A percentile compares a stretch with the other conserved stretches of the same genome.
Conservation (phyloP, 2,113 vertebrate species). For the Aepyceros melampus region DNA sequence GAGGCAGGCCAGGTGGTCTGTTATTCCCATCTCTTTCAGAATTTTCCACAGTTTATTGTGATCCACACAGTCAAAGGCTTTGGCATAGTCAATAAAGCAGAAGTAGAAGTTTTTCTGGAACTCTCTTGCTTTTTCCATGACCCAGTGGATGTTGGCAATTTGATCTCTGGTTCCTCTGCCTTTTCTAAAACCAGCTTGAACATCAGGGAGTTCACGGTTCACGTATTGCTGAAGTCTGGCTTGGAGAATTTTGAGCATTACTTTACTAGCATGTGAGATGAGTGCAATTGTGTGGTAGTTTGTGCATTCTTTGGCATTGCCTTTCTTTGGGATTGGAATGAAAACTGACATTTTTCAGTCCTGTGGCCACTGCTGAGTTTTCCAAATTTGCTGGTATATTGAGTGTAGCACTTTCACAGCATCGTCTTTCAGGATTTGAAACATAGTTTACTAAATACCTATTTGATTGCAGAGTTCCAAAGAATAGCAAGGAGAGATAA, state of each 20-base stretch:
- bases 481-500: not conserved
- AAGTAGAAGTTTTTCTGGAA: not conserved
- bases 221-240: too few species aligned
- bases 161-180: not conserved
- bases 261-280: not conserved
- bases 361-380: not conserved
- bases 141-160: not conserved
- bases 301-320: not conserved
- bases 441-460: not conserved
- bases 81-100: not conserved
- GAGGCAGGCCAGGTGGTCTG: too few species aligned
- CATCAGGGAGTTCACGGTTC: too few species aligned
- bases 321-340: not conserved
- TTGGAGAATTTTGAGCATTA: too few species aligned
- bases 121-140: fast-evolving
- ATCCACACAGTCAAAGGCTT: too few species aligned
- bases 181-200: too few species aligned
- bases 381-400: not conserved
- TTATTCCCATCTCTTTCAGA: too few species aligned
- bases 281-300: fast-evolving
- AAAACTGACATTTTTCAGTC: not conserved
- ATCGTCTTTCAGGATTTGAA: not conserved
- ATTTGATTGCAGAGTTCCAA: not conserved
- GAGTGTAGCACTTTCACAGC: not conserved
- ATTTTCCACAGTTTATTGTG: too few species aligned